phyloP scores from a whole-genome alignment of 1,140 invertebrate genomes.

The Drosophila ambigua region DNA sequence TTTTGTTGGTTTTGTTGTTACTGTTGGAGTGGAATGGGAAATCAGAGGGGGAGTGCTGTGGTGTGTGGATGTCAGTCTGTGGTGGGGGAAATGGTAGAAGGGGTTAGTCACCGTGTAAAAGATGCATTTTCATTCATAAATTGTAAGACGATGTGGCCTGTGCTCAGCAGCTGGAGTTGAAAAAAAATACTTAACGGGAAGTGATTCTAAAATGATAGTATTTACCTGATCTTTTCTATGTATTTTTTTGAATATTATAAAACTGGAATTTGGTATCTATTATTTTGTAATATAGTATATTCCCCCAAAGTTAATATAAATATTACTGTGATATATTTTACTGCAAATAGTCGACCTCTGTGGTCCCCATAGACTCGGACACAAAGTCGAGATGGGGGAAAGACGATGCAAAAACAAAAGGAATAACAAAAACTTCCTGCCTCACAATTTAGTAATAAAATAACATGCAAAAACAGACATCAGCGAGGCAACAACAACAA shows the following conservation, averaged over 20 bases:
- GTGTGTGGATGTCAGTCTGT: background rate
- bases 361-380: constrained; percentile 24
- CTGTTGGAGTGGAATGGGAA: constrained; percentile 11
- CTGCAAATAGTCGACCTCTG: constrained; percentile 29
- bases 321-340: background rate
- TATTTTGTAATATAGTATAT: constrained; percentile 19
- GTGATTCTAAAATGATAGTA: background rate
- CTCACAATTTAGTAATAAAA: constrained; percentile 71
- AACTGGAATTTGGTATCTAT: background rate
- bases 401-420: constrained; percentile 31
- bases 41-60: background rate
- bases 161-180: background rate
- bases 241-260: background rate
- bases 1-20: constrained; percentile 29
- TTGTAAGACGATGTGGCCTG: background rate
- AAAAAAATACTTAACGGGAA: background rate
- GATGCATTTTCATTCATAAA: constrained; percentile 65
- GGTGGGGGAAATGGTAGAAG: background rate
- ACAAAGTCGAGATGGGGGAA: constrained; percentile 12
- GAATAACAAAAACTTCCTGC: constrained; percentile 58
- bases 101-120: background rate
- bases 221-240: background rate
- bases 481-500: constrained; percentile 56
- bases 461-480: constrained; percentile 79
- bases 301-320: constrained; percentile 29